Percentiles rank a stretch among this genome's conserved stretches.
Evolutionary conservation across 2,888 invertebrate genomes (phyloP).

Genomic region (Deilephila porcellus): DNA sequence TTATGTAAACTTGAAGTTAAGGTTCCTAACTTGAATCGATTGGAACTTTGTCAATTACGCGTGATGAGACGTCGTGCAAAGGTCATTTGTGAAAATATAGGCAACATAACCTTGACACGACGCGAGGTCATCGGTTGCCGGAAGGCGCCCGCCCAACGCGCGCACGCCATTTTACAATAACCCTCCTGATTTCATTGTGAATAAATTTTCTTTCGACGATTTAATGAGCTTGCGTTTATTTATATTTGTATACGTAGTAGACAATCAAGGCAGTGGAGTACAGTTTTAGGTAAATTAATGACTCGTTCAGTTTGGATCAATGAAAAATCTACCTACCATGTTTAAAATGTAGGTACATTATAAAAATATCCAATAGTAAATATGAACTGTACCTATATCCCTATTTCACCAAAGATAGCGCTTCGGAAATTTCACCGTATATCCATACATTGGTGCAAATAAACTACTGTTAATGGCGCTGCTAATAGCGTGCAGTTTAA

Average conservation of each 20-base stretch:
- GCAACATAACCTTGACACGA: slow-evolving; percentile 53
- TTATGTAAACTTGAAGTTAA: slow-evolving; percentile 29
- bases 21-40: slow-evolving; percentile 35
- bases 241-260: slow-evolving; percentile 2
- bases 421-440: neutral
- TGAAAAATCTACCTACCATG: neutral
- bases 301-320: neutral
- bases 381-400: too few relatives aligned
- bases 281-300: too few relatives aligned
- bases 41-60: slow-evolving; percentile 48
- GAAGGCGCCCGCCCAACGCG: slow-evolving; percentile 56
- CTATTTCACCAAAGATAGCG: neutral
- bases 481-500: slow-evolving; percentile 14
- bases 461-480: slow-evolving; percentile 12
- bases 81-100: slow-evolving; percentile 36
- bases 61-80: slow-evolving; percentile 27
- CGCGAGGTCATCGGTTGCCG: slow-evolving; percentile 61
- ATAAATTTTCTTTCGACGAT: slow-evolving; percentile 17
- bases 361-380: too few relatives aligned
- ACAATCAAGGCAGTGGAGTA: neutral
- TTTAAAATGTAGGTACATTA: too few relatives aligned
- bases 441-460: slow-evolving; percentile 1
- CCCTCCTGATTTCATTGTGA: slow-evolving; percentile 49
- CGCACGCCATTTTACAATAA: slow-evolving; percentile 71
- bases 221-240: neutral